These are phyloP conservation scores for Phrynocephalus forsythii DNA, from an alignment of 2,797 vertebrate genomes.

Conservation along the genomic window DNA sequence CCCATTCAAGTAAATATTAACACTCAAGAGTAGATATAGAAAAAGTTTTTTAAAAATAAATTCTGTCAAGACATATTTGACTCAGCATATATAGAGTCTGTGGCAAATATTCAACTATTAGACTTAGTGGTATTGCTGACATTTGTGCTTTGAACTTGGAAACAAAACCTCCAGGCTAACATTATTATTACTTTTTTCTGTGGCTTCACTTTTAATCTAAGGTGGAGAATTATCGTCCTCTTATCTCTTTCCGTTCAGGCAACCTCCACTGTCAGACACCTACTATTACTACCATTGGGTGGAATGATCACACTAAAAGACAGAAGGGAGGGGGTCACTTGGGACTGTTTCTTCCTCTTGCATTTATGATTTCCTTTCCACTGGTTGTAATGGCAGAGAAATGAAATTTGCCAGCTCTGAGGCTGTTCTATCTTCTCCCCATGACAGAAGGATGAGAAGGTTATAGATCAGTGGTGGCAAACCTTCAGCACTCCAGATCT, in stretches of 20 bases:
- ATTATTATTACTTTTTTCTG: background rate
- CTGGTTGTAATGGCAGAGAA: background rate
- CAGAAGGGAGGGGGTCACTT: background rate
- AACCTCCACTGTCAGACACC: background rate
- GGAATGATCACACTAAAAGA: background rate
- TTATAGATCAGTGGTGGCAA: background rate
- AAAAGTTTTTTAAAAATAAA: conserved; percentile 44
- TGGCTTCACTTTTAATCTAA: background rate
- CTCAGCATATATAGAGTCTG: conserved; percentile 16
- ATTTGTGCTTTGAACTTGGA: background rate
- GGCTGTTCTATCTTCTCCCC: background rate
- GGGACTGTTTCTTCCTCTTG: background rate
- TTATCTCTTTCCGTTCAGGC: background rate
- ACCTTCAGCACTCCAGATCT: too few species aligned
- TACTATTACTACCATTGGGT: background rate
- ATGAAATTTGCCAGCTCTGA: background rate
- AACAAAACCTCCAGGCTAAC: background rate
- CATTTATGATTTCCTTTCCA: background rate
- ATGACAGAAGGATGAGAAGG: background rate
- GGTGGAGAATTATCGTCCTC: background rate
- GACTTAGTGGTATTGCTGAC: background rate
- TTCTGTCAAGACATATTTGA: conserved; percentile 29
- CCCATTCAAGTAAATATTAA: conserved; percentile 57
- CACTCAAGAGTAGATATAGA: conserved; percentile 31
- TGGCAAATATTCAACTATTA: conserved; percentile 10